Conservation (phyloP, 2,113 vertebrate species). For the Oryzias celebensis region DNA sequence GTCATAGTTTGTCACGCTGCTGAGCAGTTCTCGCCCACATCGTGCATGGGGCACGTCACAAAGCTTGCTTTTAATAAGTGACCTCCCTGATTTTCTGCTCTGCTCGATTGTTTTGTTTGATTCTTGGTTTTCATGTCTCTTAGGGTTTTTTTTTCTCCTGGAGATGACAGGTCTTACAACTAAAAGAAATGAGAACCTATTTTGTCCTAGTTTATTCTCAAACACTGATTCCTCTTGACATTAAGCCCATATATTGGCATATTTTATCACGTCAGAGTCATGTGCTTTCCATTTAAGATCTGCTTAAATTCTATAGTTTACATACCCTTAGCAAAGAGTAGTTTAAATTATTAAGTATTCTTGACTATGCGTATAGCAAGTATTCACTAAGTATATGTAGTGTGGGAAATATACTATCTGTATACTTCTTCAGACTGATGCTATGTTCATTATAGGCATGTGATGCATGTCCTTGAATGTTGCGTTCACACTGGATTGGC, state of each 20-base stretch:
- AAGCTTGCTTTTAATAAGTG: slow-evolving; percentile 4
- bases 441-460: too few species aligned
- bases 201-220: background rate
- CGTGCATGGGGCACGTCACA: slow-evolving; percentile 17
- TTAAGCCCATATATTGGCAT: background rate
- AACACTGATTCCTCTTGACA: background rate
- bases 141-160: background rate
- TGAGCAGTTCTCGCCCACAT: slow-evolving; percentile 29
- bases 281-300: background rate
- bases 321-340: too few species aligned
- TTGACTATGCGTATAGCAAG: too few species aligned
- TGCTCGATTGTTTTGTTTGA: background rate
- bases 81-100: background rate
- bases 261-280: background rate
- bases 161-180: background rate
- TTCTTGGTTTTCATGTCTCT: background rate
- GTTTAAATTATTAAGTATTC: too few species aligned
- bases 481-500: too few species aligned
- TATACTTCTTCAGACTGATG: too few species aligned
- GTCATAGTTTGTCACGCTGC: slow-evolving; percentile 27
- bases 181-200: background rate
- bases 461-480: too few species aligned
- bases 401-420: too few species aligned
- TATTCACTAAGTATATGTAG: too few species aligned
- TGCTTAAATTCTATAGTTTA: too few species aligned